Base-by-base conservation (phyloP, 37 sponge, comb jelly and placozoan genomes). In the Aplysina aerophoba region DNA sequence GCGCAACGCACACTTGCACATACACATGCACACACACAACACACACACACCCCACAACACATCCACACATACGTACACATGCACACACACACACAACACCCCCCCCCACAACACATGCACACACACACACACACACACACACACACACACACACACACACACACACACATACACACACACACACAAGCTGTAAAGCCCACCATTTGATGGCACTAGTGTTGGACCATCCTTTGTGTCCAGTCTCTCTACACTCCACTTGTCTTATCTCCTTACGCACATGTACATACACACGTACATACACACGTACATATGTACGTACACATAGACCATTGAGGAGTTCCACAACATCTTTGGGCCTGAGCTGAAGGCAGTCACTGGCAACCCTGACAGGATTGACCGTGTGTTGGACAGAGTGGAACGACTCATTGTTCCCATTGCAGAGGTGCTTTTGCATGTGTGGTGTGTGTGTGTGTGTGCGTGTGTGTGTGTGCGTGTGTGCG, bases 331-430 rank as follows among this genome's bases (percentile, higher is more conserved):
- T 83, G 97, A 99, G 54, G 99, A 99, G 85, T 97, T 99, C 64
- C 89, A 95, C 74, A 99, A 99, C 74, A 99, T 99, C 53, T 97
- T 99, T 88, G 99, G 99, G 31, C 88, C 98, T 41, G 99, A 99
- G 84, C 73, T 99, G 87, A 99, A 97, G 83, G 94, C 99, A 21
- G 99, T 99, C 27, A 99, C 99, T 69, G 99, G 99, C 33, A 90
- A 93, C 73, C 89, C 96, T 20, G 90, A 88, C 0, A 77, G 89
- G 38, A 96, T 98, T 66, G 96, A 98, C 69, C 81, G 65, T 20
- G 95, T 96, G 14, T 69, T 98, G 53, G 80, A 90, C 37, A 75
- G 89, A 58, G 98, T 98, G 8, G 86, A 97, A 62, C 79, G 86
- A 22, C 86, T 97, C 8, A 85, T 94, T 73, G 72, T 87, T 25